Base-by-base conservation (phyloP, 2,888 invertebrate species). In the Pseudococcus viburni region DNA sequence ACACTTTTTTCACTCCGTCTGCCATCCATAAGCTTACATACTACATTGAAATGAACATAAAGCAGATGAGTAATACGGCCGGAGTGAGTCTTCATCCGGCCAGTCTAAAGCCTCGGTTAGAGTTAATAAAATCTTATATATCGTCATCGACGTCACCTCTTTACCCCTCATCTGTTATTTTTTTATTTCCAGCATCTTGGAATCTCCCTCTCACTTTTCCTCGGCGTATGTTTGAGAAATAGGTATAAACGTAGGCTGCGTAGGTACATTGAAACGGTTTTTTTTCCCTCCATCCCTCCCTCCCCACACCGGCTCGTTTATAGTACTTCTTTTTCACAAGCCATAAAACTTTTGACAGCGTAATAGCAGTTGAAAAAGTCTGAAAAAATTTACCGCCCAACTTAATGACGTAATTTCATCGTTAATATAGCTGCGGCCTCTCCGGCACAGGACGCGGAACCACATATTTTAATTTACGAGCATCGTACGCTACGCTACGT, bases 321-420 rank as follows among this genome's bases (percentile, higher is more conserved):
- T 33, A 33, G 33, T 15, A 73, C 33, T 73, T 33, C 26, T 73
- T 73, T 33, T 33, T 73, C 73, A 64, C 33, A 33, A 73, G 17
- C 73, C 73, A 33, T 73, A 73, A 73, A 73, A 73, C 73, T 73
- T 73, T 73, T 33, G 73, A 73, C 73, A 73, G 73, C 33, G 73
- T 73, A 73, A 73, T 73, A 73, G 73, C 73, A 73, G 73, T 73
- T 73, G 73, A 73, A 73, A 73, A 73, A 73, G 73, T 73, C 73
- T 73, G 42, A 73, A 73, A 73, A 73, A 73, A 73, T 73, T 73
- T 73, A 73, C 73, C 73, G 73, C 73, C 73, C 17, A 73, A 73
- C 73, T 73, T 73, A 73, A 73, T 73, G 73, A 73, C 73, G 73
- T 73, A 73, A 73, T 73, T 73, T 73, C 73, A 73, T 73, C 73